Conservation (phyloP, 1,140 invertebrate genomes). For the Delia radicum region DNA sequence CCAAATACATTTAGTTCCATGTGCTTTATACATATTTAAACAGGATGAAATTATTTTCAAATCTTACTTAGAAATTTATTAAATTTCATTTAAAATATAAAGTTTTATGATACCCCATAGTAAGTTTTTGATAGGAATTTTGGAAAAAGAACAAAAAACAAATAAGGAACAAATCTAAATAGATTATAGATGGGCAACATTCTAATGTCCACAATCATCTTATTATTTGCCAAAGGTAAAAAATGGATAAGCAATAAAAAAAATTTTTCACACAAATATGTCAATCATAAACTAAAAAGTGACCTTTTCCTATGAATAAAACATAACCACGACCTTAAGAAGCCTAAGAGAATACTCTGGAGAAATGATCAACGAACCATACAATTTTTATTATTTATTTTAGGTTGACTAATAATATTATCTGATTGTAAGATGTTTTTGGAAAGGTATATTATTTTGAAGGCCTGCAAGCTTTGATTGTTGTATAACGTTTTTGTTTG, state of each 20-base stretch:
- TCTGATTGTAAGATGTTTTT: neutral
- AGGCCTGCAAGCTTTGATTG: too few relatives aligned
- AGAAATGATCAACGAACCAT: neutral
- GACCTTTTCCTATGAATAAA: neutral
- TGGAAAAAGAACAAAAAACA: neutral
- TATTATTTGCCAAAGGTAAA: neutral
- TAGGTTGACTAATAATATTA: neutral
- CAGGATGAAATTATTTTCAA: too few relatives aligned
- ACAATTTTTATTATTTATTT: neutral
- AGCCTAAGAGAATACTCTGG: neutral
- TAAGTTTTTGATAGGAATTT: neutral
- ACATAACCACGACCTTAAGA: neutral
- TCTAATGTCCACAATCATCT: neutral
- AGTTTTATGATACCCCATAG: slow-evolving; percentile 15
- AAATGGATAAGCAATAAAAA: neutral
- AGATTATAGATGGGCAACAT: neutral
- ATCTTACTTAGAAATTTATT: slow-evolving; percentile 15
- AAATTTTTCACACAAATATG: slow-evolving; percentile 14
- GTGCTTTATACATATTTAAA: too few relatives aligned
- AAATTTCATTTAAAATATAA: slow-evolving; percentile 18
- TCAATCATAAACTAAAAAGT: slow-evolving; percentile 16
- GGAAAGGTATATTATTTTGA: neutral
- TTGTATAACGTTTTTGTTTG: too few relatives aligned
- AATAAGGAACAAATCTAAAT: slow-evolving; percentile 5
- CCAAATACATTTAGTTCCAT: too few relatives aligned